These are phyloP conservation scores for Dione vanillae DNA, from an alignment of 2,888 invertebrate species.

Conservation along the genomic window DNA sequence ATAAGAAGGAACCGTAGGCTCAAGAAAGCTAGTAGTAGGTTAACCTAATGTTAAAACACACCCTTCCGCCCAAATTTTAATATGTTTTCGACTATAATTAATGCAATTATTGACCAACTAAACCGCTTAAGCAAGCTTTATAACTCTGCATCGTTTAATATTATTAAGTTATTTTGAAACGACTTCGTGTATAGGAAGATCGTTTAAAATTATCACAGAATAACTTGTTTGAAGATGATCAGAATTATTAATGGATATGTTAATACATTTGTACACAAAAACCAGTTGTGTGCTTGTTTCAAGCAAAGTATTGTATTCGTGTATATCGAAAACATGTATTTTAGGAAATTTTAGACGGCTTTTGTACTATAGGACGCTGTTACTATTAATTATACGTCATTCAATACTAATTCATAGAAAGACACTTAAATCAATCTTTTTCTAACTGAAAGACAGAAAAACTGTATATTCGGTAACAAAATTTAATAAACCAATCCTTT, in stretches of 20 bases:
- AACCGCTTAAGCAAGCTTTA: neutral
- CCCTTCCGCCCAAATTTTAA: too few relatives aligned
- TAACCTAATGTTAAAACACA: too few relatives aligned
- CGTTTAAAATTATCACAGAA: neutral
- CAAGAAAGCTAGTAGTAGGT: too few relatives aligned
- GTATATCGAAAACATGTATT: neutral
- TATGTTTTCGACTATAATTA: neutral
- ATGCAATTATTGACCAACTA: neutral
- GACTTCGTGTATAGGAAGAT: neutral
- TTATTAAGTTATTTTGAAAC: neutral
- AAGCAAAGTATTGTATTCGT: neutral
- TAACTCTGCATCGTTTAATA: neutral
- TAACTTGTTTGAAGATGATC: conserved; percentile 20
- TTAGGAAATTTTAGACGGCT: neutral
- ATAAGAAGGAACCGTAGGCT: too few relatives aligned
- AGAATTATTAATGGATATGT: conserved; percentile 4
- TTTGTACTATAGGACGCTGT: neutral
- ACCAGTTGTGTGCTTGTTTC: conserved; percentile 2
- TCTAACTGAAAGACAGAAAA: too few relatives aligned
- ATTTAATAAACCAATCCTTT: too few relatives aligned
- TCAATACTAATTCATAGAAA: too few relatives aligned
- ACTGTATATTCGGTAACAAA: too few relatives aligned
- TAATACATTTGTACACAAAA: conserved; percentile 4
- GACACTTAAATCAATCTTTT: too few relatives aligned
- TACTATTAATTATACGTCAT: too few relatives aligned